Conservation (phyloP, 2,797 vertebrate genomes). For the Neostethus bicornis region DNA sequence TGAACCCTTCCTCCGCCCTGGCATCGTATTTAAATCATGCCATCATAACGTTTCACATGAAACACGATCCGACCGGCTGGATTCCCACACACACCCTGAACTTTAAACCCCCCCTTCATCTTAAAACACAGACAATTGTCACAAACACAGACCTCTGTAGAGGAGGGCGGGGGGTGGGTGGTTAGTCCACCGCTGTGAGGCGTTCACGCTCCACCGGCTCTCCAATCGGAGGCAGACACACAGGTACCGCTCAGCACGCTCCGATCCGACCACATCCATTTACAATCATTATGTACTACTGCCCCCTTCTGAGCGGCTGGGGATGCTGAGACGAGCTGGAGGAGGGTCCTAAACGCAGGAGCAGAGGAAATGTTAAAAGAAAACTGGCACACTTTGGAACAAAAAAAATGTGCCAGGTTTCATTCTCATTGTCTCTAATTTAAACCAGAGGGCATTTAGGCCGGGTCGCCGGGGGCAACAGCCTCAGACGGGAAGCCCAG, state of each 20-base stretch:
- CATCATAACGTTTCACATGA: no score
- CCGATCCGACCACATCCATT: conserved; percentile 50
- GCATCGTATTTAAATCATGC: no score
- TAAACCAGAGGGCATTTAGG: no score
- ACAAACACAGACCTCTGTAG: conserved; percentile 58
- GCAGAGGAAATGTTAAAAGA: no score
- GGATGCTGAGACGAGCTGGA: conserved; percentile 56
- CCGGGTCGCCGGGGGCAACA: no score
- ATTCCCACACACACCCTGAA: not conserved
- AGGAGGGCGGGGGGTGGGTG: conserved; percentile 46
- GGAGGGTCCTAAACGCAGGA: no score
- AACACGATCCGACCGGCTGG: no score
- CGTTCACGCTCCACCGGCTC: conserved; percentile 50
- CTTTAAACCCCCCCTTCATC: conserved; percentile 6
- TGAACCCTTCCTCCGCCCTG: no score
- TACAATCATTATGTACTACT: conserved; percentile 79
- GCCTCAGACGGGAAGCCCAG: no score
- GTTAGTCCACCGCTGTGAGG: conserved; percentile 66
- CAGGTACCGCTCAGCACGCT: conserved; percentile 25
- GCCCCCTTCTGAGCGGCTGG: conserved; percentile 77
- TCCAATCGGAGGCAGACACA: conserved; percentile 35
- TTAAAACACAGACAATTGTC: conserved; percentile 63
- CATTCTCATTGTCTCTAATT: no score
- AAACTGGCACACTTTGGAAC: no score
- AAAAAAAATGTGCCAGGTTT: no score